Evolutionary conservation across 2,888 invertebrate species (phyloP).

Genomic region (Quadroppia sp.): DNA sequence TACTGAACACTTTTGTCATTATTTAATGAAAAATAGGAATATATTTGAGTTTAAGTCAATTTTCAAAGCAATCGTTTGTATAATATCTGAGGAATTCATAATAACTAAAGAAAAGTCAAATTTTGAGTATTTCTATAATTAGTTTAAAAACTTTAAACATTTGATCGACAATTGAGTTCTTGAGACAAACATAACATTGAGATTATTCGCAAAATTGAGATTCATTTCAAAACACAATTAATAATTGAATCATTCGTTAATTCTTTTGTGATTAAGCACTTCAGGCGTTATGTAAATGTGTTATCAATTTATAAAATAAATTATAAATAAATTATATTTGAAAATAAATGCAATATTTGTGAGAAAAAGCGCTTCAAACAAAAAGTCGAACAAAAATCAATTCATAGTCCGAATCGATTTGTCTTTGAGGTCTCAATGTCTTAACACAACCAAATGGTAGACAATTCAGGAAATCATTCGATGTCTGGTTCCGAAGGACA

Average conservation of each 20-base stretch:
- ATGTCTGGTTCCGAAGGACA: background rate
- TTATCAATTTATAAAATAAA: background rate
- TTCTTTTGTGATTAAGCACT: background rate
- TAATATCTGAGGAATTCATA: no score
- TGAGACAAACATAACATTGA: background rate
- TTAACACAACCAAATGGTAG: constrained; percentile 7
- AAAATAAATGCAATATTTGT: constrained; percentile 16
- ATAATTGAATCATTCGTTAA: background rate
- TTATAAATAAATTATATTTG: constrained; percentile 3
- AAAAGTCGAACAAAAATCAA: background rate
- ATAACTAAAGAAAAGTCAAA: no score
- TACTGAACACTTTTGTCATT: no score
- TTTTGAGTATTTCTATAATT: no score
- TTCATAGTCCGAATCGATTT: background rate
- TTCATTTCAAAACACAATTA: background rate
- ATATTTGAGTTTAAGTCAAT: no score
- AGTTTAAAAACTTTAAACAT: no score
- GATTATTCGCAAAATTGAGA: no score
- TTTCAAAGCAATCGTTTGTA: no score
- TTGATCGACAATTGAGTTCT: background rate
- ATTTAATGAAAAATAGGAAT: no score
- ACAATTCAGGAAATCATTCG: background rate
- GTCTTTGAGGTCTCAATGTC: background rate
- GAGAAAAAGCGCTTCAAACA: background rate
- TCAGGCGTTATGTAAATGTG: background rate